Percentiles rank a stretch among this genome's conserved stretches.
phyloP scores from a whole-genome alignment of 2,888 invertebrate species.

The Drosophila mulleri region DNA sequence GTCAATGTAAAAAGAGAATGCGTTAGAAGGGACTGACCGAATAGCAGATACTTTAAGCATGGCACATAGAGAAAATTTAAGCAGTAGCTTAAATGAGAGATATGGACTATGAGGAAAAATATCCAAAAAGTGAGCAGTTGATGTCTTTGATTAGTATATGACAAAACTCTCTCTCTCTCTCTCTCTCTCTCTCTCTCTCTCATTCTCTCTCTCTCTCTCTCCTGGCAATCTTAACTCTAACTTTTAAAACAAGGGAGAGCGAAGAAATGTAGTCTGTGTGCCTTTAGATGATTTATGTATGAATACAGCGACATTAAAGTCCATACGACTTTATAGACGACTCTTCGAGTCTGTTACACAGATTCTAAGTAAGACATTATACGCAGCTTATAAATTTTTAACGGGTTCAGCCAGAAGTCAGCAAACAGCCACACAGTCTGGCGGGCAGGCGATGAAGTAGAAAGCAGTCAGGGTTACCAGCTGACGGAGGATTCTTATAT shows the following conservation, averaged over 20 bases:
- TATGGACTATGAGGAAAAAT: too few species aligned
- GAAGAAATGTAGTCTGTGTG: neutral
- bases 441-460: slow-evolving; percentile 46
- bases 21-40: neutral
- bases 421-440: slow-evolving; percentile 27
- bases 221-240: too few species aligned
- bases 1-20: neutral
- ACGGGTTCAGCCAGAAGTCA: neutral
- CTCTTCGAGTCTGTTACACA: neutral
- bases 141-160: too few species aligned
- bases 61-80: too few species aligned
- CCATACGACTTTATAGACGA: neutral
- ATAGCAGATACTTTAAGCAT: neutral
- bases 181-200: too few species aligned
- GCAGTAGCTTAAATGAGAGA: neutral
- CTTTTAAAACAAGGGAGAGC: neutral
- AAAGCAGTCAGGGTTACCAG: slow-evolving; percentile 42
- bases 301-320: too few species aligned
- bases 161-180: too few species aligned
- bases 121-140: too few species aligned
- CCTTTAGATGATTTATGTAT: neutral
- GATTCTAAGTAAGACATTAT: neutral
- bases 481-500: neutral
- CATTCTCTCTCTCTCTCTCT: too few species aligned
- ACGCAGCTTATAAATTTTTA: neutral